These are phyloP conservation scores for Calonectris borealis DNA, from an alignment of 2,113 vertebrate species.

Conservation along the genomic window DNA sequence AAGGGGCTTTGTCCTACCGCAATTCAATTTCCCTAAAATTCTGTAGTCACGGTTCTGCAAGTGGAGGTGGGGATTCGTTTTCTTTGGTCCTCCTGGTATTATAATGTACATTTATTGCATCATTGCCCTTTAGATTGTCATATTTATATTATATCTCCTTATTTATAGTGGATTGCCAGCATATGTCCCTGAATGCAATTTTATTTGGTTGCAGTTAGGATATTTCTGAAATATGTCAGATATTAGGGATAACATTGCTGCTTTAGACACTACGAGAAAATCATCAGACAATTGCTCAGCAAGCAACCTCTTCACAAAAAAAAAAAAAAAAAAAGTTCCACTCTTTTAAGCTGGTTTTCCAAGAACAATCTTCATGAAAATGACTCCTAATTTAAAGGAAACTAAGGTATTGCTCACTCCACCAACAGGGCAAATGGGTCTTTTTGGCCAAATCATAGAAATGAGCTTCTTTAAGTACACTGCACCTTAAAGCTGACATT, in stretches of 20 bases:
- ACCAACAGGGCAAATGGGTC: conserved; percentile 55
- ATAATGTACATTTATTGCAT: neutral
- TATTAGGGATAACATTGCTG: neutral
- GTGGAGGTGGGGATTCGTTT: neutral
- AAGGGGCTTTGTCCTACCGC: neutral
- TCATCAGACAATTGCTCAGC: conserved; percentile 19
- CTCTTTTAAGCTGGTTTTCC: conserved; percentile 40
- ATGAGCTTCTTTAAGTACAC: conserved; percentile 68
- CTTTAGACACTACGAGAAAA: conserved; percentile 25
- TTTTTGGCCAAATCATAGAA: conserved; percentile 71
- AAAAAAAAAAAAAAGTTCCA: neutral
- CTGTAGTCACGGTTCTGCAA: fast-evolving
- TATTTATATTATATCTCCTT: neutral
- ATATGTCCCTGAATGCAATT: conserved; percentile 24
- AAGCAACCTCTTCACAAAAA: neutral
- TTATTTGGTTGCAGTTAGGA: conserved; percentile 15
- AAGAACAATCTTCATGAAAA: conserved; percentile 65
- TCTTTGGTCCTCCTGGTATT: neutral
- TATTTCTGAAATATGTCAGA: conserved; percentile 36
- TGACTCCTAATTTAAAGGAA: conserved; percentile 65
- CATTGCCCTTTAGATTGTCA: neutral
- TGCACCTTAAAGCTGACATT: conserved; percentile 75
- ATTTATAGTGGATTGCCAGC: neutral
- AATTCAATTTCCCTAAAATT: neutral
- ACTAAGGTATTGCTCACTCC: conserved; percentile 22